Evolutionary conservation across 2,888 invertebrate genomes (phyloP).

Genomic region (Thecocarcelia acutangulata): DNA sequence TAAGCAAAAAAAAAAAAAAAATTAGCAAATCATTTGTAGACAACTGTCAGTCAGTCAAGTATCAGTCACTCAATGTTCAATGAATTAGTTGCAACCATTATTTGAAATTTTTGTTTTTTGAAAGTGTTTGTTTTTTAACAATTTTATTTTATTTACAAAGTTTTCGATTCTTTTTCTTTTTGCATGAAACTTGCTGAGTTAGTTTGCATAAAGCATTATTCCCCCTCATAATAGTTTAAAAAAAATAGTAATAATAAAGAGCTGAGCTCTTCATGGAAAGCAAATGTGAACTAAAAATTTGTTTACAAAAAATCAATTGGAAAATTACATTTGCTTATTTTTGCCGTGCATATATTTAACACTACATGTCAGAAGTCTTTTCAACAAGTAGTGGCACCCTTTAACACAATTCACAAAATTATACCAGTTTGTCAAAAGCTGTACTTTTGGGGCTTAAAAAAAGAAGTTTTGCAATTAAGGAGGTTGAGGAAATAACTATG

Average conservation of each 20-base stretch:
- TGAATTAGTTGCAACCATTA: constrained; percentile 65
- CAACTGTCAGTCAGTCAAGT: constrained; percentile 48
- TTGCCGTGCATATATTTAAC: neutral
- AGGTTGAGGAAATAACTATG: no score
- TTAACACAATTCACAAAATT: constrained; percentile 11
- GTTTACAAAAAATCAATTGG: neutral
- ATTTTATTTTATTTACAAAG: constrained; percentile 14
- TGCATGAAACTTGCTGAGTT: constrained; percentile 60
- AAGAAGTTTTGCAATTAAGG: no score
- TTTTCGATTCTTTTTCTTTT: constrained; percentile 7
- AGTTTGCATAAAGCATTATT: constrained; percentile 53
- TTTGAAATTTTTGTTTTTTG: constrained; percentile 37
- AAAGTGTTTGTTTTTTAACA: constrained; percentile 35
- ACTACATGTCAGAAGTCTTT: neutral
- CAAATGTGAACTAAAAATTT: constrained; percentile 36
- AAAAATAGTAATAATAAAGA: neutral
- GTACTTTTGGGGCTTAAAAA: no score
- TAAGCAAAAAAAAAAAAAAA: constrained; percentile 17
- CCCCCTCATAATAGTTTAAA: neutral
- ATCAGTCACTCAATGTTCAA: constrained; percentile 59
- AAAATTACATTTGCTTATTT: constrained; percentile 48
- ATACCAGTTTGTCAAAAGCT: no score
- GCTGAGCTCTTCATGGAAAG: constrained; percentile 7
- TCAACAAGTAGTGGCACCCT: constrained; percentile 7
- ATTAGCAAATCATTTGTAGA: constrained; percentile 49